Base-by-base conservation (phyloP, 2,888 invertebrate genomes). In the Trachelus troglodyta region DNA sequence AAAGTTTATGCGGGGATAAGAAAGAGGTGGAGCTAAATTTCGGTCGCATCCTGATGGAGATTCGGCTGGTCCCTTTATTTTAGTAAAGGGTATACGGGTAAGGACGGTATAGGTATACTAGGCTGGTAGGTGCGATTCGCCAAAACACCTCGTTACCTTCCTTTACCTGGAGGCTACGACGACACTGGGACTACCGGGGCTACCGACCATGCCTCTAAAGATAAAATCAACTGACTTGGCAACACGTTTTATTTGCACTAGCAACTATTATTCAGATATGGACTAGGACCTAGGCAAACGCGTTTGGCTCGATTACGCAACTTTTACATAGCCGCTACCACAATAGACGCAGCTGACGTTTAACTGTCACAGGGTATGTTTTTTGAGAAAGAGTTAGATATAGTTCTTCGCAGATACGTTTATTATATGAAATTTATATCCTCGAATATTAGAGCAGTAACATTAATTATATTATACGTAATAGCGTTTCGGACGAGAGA, bases 1-100 rank as follows among this genome's bases (percentile, higher is more conserved):
- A 86, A 86, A 83, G 81, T 77, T 81, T 79, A 80, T 81, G 79
- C 81, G 77, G 76, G 74, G 74, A 76, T 75, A 76, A 34, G 68
- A 74, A 68, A 37, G 56, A 40, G 34, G 73, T 77, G 56, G 69
- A 74, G 71, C 31, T 56, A 79, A 82, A 85, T 83, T 81, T 81
- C 80, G 80, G 74, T 80, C 80, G 79, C 79, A 79, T 79, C 56
- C 56, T 23, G 56, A 56, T 56, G 56, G 56, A 56, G 56, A 56
- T 23, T 56, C 56, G 56, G 6, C 23, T 56, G 56, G 56, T 56
- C 56, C 56, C 56, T 56, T 56, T 56, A 56, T 23, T 56, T 56
- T 56, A 56, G 56, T 56, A 56, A 56, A 23, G 56, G 56, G 56
- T 56, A 56, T 56, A 56, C 56, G 15, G 56, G 23, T 56, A 23